Base-by-base conservation (phyloP, 2,888 invertebrate species). In the Vesta saturnalis region DNA sequence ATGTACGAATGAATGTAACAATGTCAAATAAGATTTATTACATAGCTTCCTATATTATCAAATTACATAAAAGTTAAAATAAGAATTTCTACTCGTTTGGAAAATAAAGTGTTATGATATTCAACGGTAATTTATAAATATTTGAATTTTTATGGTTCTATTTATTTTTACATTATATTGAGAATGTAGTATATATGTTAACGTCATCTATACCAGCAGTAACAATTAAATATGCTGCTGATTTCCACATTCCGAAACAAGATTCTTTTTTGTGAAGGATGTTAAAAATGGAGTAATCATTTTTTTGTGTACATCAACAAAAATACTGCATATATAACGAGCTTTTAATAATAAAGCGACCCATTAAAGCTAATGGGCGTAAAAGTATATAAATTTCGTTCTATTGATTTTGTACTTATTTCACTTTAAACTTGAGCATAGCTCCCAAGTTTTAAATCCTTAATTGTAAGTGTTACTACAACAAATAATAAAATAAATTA, bases 21-120 rank as follows among this genome's bases (percentile, higher is more conserved):
- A 39, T 39, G 39, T 39, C 39, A 39, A 39, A 39, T 39, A 39
- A 39, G n/a, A 39, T 39, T 39, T 39, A 39, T 39, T 39, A 39
- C 39, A 2, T 1, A 39, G 39, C n/a, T 39, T 39, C 39, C 8
- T 39, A n/a, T 39, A 39, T 39, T 39, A 39, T 39, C 39, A 39
- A 39, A 39, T 39, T 39, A 39, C 39, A 39, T 4, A n/a, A 8
- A 23, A 23, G 23, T 3, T 5, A 23, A 23, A 23, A 23, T 5
- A 39, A 39, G n/a, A n/a, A n/a, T n/a, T n/a, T n/a, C 39, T 39
- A 39, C 8, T 39, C 39, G 39, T n/a, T 39, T 39, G 39, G 8
- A 39, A 39, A n/a, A 39, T n/a, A 8, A 39, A 39, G n/a, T 39
- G n/a, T 39, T 39, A 39, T n/a, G 39, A 39, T 39, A n/a, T 10